phyloP scores from a whole-genome alignment of 2,113 vertebrate species.

The Albula goreensis region DNA sequence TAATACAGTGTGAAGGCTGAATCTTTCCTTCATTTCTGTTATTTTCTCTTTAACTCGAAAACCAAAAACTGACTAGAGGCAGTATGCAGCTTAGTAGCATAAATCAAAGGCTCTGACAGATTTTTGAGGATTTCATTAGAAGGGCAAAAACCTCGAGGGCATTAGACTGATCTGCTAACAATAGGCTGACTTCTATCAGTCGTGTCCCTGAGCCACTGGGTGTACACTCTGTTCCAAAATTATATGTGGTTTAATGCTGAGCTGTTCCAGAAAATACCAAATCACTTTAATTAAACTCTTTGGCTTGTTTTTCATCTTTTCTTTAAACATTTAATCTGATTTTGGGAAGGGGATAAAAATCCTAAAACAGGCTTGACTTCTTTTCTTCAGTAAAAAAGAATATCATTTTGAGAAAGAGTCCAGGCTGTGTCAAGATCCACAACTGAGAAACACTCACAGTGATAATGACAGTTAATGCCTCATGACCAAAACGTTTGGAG shows the following conservation, averaged over 20 bases:
- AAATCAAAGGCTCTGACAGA: conserved; percentile 21
- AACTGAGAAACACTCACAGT: not conserved
- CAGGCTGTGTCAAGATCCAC: no score
- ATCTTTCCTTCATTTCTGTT: not conserved
- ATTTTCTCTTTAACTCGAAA: not conserved
- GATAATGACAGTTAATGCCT: not conserved
- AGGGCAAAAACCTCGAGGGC: conserved; percentile 15
- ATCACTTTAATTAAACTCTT: conserved; percentile 8
- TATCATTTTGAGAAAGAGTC: not conserved
- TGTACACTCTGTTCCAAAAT: not conserved
- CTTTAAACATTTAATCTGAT: not conserved
- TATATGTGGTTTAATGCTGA: not conserved
- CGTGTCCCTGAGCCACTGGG: not conserved
- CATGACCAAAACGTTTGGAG: not conserved
- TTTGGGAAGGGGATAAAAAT: not conserved
- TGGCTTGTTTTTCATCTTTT: conserved; percentile 8
- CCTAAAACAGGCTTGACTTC: not conserved
- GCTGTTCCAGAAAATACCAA: not conserved
- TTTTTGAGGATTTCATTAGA: conserved; percentile 32
- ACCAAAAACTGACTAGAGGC: not conserved
- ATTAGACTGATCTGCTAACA: conserved; percentile 14
- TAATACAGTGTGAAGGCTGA: not conserved
- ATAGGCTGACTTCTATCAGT: not conserved
- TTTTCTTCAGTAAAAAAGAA: not conserved
- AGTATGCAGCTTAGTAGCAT: conserved; percentile 13